Evolutionary conservation across 2,797 vertebrate species (phyloP).

Genomic region (Helarctos malayanus): DNA sequence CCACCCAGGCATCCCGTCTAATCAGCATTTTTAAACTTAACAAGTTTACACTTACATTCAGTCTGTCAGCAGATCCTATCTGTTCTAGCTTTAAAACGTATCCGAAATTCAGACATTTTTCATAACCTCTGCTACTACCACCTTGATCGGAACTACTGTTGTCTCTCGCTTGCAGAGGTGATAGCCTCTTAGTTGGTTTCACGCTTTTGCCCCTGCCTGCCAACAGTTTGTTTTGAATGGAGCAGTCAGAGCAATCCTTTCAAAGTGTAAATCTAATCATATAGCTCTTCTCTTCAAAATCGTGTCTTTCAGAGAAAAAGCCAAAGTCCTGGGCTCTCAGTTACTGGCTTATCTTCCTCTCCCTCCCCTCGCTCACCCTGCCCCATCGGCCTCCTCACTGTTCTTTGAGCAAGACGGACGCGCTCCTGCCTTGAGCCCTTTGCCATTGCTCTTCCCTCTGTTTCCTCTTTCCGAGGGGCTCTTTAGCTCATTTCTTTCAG

Average conservation of each 20-base stretch:
- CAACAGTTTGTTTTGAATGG: constrained; percentile 27
- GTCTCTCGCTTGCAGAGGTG: neutral
- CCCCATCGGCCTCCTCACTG: neutral
- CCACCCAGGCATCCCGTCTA: neutral
- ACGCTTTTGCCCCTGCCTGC: neutral
- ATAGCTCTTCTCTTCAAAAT: neutral
- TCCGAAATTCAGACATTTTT: neutral
- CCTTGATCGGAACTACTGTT: neutral
- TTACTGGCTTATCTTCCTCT: neutral
- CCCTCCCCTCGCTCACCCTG: neutral
- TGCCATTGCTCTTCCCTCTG: neutral
- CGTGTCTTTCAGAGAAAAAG: neutral
- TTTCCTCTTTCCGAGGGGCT: neutral
- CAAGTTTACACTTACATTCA: neutral
- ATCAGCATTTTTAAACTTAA: constrained; percentile 65
- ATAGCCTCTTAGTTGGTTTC: neutral
- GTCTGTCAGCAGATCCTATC: constrained; percentile 19
- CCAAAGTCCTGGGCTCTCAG: neutral
- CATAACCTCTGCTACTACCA: neutral
- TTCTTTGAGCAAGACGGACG: neutral
- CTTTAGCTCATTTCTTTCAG: constrained; percentile 35
- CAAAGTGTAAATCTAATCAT: neutral
- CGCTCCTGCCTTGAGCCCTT: neutral
- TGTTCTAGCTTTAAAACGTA: constrained; percentile 5
- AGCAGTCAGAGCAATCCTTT: neutral